A percentile compares a stretch with the other conserved stretches of the same genome.
phyloP scores from a whole-genome alignment of 2,113 vertebrate species.

The Carassius gibelio region DNA sequence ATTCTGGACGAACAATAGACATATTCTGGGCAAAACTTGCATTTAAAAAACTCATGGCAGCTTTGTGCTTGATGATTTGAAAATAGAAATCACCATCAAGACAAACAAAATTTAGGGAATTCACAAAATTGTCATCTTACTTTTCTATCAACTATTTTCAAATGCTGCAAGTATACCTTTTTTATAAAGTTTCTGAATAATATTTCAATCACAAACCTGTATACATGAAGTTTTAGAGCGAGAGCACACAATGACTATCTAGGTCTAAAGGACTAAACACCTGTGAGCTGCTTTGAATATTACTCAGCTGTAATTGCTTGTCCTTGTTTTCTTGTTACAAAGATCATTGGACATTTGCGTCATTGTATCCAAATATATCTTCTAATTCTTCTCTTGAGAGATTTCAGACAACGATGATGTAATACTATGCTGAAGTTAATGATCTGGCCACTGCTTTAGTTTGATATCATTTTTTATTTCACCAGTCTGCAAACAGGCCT shows the following conservation, averaged over 20 bases:
- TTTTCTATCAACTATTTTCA: not conserved
- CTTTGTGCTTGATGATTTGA: not conserved
- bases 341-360: not conserved
- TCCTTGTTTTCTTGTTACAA: not conserved
- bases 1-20: constrained; percentile 41
- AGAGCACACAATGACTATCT: not conserved
- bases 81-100: constrained; percentile 7
- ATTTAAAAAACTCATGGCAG: constrained; percentile 23
- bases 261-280: not conserved
- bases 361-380: not conserved
- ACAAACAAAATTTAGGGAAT: not conserved
- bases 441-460: not conserved
- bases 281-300: not conserved
- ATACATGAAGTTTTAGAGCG: not conserved
- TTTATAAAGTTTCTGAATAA: not conserved
- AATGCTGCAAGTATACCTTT: not conserved
- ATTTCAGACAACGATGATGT: constrained; percentile 13
- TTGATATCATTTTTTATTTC: not conserved
- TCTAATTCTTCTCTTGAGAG: constrained; percentile 14
- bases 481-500: not conserved
- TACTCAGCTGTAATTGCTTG: not conserved
- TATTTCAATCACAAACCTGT: not conserved
- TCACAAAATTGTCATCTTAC: not conserved
- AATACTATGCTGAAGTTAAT: not conserved
- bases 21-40: not conserved